These are phyloP conservation scores for Megalurothrips usitatus DNA, from an alignment of 2,888 invertebrate genomes.

Conservation along the genomic window DNA sequence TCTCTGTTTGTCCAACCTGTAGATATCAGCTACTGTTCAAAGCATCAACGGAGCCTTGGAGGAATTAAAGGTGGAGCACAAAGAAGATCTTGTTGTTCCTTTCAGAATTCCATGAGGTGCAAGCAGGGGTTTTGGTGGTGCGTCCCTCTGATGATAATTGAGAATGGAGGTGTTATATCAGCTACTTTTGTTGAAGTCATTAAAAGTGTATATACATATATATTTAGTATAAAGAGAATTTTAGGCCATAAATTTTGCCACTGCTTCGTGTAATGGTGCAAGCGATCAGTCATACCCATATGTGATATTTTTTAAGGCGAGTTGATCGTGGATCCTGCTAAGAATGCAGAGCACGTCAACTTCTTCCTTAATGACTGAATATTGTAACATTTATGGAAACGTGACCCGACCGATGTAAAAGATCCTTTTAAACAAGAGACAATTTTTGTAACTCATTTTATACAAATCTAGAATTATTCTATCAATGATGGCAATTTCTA, in stretches of 20 bases:
- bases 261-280: neutral
- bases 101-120: slow-evolving; percentile 66
- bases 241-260: neutral
- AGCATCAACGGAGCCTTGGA: slow-evolving; percentile 67
- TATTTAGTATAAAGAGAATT: neutral
- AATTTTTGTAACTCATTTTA: neutral
- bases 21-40: slow-evolving; percentile 68
- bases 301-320: neutral
- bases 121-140: neutral
- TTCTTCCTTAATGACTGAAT: neutral
- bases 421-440: too few relatives aligned
- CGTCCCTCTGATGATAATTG: neutral
- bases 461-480: neutral
- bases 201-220: neutral
- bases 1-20: slow-evolving; percentile 35
- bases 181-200: neutral
- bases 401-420: too few relatives aligned
- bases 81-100: slow-evolving; percentile 84
- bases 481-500: neutral
- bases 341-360: neutral
- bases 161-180: neutral
- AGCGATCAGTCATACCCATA: slow-evolving; percentile 11
- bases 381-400: neutral
- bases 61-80: slow-evolving; percentile 80
- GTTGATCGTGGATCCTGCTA: neutral